phyloP scores from a whole-genome alignment of 2,888 invertebrate genomes.

The Monopis laevigella region DNA sequence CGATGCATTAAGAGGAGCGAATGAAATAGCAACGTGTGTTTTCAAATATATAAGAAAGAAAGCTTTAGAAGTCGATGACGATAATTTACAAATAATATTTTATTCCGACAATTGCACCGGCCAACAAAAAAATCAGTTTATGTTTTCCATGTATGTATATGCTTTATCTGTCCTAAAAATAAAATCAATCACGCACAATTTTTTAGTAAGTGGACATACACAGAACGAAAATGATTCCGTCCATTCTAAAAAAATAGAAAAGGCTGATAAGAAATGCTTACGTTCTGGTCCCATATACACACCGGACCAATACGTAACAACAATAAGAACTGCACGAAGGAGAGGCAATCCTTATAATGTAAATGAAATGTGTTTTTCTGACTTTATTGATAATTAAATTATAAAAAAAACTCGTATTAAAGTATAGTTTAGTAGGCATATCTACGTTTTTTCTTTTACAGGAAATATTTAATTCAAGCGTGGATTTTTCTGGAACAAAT shows the following conservation, averaged over 20 bases:
- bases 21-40: too few species aligned
- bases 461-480: too few species aligned
- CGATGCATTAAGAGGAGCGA: too few species aligned
- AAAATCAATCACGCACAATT: slow-evolving; percentile 15
- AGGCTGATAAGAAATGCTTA: slow-evolving; percentile 18
- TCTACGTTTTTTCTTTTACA: too few species aligned
- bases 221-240: slow-evolving; percentile 14
- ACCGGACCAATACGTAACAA: slow-evolving; percentile 20
- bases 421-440: too few species aligned
- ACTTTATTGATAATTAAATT: slow-evolving; percentile 20
- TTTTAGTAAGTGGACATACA: not conserved
- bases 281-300: slow-evolving; percentile 20
- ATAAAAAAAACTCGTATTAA: too few species aligned
- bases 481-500: too few species aligned
- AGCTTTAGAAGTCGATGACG: too few species aligned
- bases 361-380: slow-evolving; percentile 20
- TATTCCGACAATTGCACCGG: slow-evolving; percentile 18
- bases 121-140: too few species aligned
- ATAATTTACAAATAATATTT: slow-evolving; percentile 18
- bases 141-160: slow-evolving; percentile 17
- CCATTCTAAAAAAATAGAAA: too few species aligned
- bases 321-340: slow-evolving; percentile 20
- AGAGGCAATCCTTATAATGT: slow-evolving; percentile 19
- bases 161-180: slow-evolving; percentile 11
- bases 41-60: too few species aligned